A percentile compares a stretch with the other conserved stretches of the same genome.
Evolutionary conservation across 2,888 invertebrate species (phyloP).

Genomic region (Agrochola litura): DNA sequence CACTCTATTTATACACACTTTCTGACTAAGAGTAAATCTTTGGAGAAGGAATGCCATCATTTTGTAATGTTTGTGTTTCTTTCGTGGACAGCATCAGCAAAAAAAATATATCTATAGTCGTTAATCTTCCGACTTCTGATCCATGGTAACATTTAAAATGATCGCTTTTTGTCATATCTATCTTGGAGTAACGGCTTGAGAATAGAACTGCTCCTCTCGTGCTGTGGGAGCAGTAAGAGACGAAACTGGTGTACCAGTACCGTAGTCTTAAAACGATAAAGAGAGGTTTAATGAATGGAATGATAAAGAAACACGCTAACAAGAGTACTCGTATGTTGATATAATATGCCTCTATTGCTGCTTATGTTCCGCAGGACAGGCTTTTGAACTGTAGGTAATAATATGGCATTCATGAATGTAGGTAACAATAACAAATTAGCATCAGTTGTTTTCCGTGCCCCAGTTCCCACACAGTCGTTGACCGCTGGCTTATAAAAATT

Average conservation of each 20-base stretch:
- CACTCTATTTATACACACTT: constrained; percentile 30
- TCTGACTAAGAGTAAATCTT: constrained; percentile 8
- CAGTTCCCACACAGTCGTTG: constrained; percentile 43
- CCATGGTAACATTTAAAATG: neutral
- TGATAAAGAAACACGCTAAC: too few species aligned
- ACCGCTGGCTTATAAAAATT: constrained; percentile 32
- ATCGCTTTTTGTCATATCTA: neutral
- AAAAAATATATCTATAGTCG: neutral
- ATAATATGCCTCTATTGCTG: neutral
- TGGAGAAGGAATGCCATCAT: neutral
- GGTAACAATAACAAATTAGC: constrained; percentile 36
- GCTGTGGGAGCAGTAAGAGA: too few species aligned
- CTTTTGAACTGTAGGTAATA: constrained; percentile 4
- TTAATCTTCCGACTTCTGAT: neutral
- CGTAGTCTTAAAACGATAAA: neutral
- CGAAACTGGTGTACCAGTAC: neutral
- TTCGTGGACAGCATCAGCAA: neutral
- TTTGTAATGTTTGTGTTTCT: neutral
- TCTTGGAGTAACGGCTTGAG: neutral
- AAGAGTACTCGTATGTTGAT: neutral
- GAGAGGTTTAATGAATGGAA: too few species aligned
- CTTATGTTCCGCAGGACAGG: neutral
- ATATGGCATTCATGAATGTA: constrained; percentile 5
- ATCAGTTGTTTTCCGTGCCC: constrained; percentile 35
- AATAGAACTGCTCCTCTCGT: neutral